These are phyloP conservation scores for Dendrolimus pini DNA, from an alignment of 2,888 invertebrate genomes.

Conservation along the genomic window DNA sequence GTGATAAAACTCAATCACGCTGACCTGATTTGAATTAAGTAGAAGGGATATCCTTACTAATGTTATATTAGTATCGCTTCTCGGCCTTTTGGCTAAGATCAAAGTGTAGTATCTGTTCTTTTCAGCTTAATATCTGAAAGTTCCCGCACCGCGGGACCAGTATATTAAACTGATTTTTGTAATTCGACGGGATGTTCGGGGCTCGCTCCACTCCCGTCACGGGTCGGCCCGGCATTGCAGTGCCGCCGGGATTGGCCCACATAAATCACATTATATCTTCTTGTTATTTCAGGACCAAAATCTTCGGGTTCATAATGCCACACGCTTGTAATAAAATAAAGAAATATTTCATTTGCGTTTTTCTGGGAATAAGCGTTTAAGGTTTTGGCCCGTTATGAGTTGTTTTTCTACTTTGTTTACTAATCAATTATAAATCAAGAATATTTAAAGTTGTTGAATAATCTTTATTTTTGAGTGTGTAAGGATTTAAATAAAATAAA, in stretches of 20 bases:
- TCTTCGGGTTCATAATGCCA: too few relatives aligned
- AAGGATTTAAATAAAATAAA: too few relatives aligned
- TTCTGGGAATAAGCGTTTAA: too few relatives aligned
- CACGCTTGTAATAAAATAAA: too few relatives aligned
- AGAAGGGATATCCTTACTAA: not conserved
- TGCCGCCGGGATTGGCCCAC: slow-evolving; percentile 31
- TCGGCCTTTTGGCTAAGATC: slow-evolving; percentile 32
- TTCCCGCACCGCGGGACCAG: slow-evolving; percentile 32
- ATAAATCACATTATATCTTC: not conserved
- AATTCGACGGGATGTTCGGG: slow-evolving; percentile 28
- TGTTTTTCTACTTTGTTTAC: too few relatives aligned
- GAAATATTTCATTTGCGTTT: too few relatives aligned
- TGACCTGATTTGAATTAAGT: not conserved
- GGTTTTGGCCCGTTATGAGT: too few relatives aligned
- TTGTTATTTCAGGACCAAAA: not conserved
- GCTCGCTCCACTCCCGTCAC: slow-evolving; percentile 34
- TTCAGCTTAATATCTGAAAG: slow-evolving; percentile 34
- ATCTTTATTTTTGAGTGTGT: too few relatives aligned
- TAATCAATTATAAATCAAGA: too few relatives aligned
- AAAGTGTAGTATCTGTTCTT: slow-evolving; percentile 32
- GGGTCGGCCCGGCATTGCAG: slow-evolving; percentile 34
- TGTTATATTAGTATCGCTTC: slow-evolving; percentile 14
- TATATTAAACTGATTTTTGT: slow-evolving; percentile 33
- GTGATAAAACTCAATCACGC: not conserved
- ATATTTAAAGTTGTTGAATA: too few relatives aligned